phyloP scores from a whole-genome alignment of 2,888 invertebrate species.

The Lasioglossum villosulum region DNA sequence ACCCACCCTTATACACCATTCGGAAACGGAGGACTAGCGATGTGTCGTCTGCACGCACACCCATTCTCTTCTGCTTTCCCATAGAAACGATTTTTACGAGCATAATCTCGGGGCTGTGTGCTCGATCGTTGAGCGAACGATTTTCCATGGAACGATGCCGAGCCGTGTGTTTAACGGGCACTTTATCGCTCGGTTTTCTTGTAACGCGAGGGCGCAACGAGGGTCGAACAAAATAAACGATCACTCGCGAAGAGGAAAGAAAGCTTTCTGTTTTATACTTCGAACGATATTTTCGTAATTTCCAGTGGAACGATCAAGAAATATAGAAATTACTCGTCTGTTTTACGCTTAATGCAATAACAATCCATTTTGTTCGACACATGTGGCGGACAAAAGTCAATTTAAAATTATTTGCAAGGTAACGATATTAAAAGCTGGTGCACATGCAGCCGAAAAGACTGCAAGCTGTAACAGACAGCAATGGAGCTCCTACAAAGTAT shows the following conservation, averaged over 20 bases:
- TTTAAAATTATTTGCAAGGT: too few relatives aligned
- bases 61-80: not conserved
- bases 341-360: too few relatives aligned
- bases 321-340: not conserved
- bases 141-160: constrained; percentile 24
- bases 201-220: constrained; percentile 22
- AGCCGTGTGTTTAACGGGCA: constrained; percentile 44
- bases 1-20: not conserved
- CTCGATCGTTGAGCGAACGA: constrained; percentile 31
- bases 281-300: not conserved
- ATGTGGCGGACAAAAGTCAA: too few relatives aligned
- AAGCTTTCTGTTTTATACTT: not conserved
- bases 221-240: constrained; percentile 44
- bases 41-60: constrained; percentile 2
- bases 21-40: not conserved
- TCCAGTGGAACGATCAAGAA: not conserved
- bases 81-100: constrained; percentile 33
- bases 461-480: too few relatives aligned
- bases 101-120: constrained; percentile 29
- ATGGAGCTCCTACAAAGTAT: too few relatives aligned
- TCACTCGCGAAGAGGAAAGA: constrained; percentile 36
- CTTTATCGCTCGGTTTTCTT: constrained; percentile 42
- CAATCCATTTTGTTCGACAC: too few relatives aligned
- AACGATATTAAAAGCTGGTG: too few relatives aligned
- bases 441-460: too few relatives aligned